These are phyloP conservation scores for Drosophila barbarae DNA, from an alignment of 2,888 invertebrate species.

Conservation along the genomic window DNA sequence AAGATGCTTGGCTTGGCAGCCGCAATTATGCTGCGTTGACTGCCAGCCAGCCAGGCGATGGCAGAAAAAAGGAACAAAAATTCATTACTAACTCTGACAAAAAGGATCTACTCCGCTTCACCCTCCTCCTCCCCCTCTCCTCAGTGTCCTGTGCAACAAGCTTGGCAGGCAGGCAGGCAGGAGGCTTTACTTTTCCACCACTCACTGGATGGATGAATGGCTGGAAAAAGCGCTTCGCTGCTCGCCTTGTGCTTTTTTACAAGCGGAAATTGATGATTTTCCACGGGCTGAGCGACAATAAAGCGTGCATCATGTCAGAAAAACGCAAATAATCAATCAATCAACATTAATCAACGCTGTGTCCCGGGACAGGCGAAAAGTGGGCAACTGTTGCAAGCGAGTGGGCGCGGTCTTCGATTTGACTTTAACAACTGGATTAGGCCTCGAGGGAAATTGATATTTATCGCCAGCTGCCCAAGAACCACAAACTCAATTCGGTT, in stretches of 20 bases:
- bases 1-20: constrained; percentile 54
- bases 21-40: constrained; percentile 58
- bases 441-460: constrained; percentile 31
- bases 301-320: constrained; percentile 71
- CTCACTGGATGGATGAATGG: constrained; percentile 25
- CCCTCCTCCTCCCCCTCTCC: neutral
- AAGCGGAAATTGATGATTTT: constrained; percentile 75
- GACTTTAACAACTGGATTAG: constrained; percentile 45
- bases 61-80: constrained; percentile 51
- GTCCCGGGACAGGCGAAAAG: constrained; percentile 18
- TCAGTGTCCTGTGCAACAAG: constrained; percentile 30
- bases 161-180: constrained; percentile 32
- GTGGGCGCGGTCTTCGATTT: constrained; percentile 18
- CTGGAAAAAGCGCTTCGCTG: constrained; percentile 50
- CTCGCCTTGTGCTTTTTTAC: constrained; percentile 68
- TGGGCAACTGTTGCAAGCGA: constrained; percentile 53
- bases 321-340: constrained; percentile 76
- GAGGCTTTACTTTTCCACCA: constrained; percentile 34
- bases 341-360: constrained; percentile 72
- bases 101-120: constrained; percentile 10
- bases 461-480: constrained; percentile 21
- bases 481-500: constrained; percentile 10
- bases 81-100: constrained; percentile 54
- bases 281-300: constrained; percentile 67
- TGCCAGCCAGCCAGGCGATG: constrained; percentile 35